phyloP scores from a whole-genome alignment of 1,140 invertebrate species.

The Trissolcus basalis region DNA sequence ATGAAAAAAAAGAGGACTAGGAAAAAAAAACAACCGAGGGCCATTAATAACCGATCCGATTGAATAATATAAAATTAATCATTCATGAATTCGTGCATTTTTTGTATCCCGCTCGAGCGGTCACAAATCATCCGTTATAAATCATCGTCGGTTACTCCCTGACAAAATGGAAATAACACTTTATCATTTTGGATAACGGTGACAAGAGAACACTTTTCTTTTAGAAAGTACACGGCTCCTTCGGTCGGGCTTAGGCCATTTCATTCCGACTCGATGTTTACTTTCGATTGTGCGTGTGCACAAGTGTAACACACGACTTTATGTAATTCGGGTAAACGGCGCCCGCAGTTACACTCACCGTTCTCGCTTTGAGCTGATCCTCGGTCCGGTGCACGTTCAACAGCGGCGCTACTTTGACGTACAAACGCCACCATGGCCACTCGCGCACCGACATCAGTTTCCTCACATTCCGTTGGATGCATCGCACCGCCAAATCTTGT shows the following conservation, averaged over 20 bases:
- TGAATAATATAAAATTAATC: constrained; percentile 19
- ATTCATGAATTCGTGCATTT: not conserved
- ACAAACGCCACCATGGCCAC: constrained; percentile 96
- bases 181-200: constrained; percentile 46
- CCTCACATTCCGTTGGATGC: constrained; percentile 94
- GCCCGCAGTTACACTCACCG: constrained; percentile 76
- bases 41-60: constrained; percentile 1
- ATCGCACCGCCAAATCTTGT: constrained; percentile 92
- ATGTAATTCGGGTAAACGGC: constrained; percentile 16
- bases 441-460: constrained; percentile 92
- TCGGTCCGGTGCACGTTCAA: constrained; percentile 95
- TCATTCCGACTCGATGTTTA: constrained; percentile 15
- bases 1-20: not conserved
- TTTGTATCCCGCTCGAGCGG: constrained; percentile 16
- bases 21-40: too few relatives aligned
- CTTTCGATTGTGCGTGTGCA: constrained; percentile 23
- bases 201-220: constrained; percentile 44
- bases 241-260: constrained; percentile 11
- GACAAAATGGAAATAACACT: constrained; percentile 46
- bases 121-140: constrained; percentile 26
- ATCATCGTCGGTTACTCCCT: constrained; percentile 29
- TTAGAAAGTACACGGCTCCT: constrained; percentile 39
- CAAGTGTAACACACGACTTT: constrained; percentile 24
- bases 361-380: constrained; percentile 87
- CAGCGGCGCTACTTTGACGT: constrained; percentile 92